These are phyloP conservation scores for Atherinomorus stipes DNA, from an alignment of 2,113 vertebrate genomes.

Conservation along the genomic window DNA sequence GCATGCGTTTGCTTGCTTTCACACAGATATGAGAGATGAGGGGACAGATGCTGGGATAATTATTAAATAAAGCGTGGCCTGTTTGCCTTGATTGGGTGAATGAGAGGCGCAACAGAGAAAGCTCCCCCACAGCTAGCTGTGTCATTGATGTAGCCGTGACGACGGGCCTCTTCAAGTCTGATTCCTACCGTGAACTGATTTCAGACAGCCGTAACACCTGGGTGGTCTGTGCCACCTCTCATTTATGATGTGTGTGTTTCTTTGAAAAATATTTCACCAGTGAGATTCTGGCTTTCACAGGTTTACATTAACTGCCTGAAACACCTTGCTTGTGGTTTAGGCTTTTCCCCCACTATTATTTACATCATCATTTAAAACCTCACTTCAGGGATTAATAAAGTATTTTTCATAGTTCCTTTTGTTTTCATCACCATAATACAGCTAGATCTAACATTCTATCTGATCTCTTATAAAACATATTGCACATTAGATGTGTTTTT, in stretches of 20 bases:
- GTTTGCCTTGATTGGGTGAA: conserved; percentile 77
- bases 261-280: conserved; percentile 1
- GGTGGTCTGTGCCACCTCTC: not conserved
- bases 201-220: conserved; percentile 53
- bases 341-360: too few relatives aligned
- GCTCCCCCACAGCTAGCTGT: conserved; percentile 56
- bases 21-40: conserved; percentile 52
- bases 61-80: conserved; percentile 76
- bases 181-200: conserved; percentile 50
- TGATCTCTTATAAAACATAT: too few relatives aligned
- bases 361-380: too few relatives aligned
- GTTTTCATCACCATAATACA: not conserved
- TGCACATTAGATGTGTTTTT: too few relatives aligned
- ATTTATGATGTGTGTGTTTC: conserved; percentile 6
- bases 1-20: conserved; percentile 27
- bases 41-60: conserved; percentile 76
- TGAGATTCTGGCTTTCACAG: not conserved
- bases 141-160: conserved; percentile 73
- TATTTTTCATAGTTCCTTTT: too few relatives aligned
- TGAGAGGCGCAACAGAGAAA: conserved; percentile 65
- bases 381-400: too few relatives aligned
- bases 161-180: conserved; percentile 44
- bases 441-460: not conserved
- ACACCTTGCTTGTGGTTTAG: not conserved
- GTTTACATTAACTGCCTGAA: not conserved